Conservation (phyloP, 2,797 vertebrate genomes). For the Pipistrellus pipistrellus region DNA sequence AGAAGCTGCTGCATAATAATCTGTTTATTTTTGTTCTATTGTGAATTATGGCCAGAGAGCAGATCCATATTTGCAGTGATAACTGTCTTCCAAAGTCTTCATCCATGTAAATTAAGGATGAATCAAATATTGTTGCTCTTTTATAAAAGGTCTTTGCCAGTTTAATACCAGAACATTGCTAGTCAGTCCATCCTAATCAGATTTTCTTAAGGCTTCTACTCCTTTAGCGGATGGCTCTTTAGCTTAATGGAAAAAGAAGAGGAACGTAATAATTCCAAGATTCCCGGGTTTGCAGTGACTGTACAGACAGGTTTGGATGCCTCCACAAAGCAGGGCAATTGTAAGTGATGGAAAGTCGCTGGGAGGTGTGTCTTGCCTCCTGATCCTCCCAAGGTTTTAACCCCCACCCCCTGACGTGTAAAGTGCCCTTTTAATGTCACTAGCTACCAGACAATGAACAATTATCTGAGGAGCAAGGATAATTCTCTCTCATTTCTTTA, state of each 20-base stretch:
- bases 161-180: conserved; percentile 28
- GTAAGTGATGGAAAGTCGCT: background rate
- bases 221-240: background rate
- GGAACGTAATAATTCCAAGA: background rate
- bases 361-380: background rate
- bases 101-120: background rate
- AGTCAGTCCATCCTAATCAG: conserved; percentile 25
- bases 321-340: background rate
- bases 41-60: background rate
- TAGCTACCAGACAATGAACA: background rate
- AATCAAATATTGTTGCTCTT: background rate
- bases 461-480: background rate
- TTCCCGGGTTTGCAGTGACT: background rate
- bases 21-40: background rate
- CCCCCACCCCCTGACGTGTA: background rate
- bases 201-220: conserved; percentile 32
- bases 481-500: conserved; percentile 49
- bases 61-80: background rate
- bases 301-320: background rate
- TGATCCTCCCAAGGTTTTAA: background rate
- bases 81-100: background rate
- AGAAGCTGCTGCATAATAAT: background rate
- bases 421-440: background rate
- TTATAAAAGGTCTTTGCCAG: conserved; percentile 5
- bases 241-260: background rate